Conservation (phyloP, 2,113 vertebrate species). For the Gasterosteus aculeatus region DNA sequence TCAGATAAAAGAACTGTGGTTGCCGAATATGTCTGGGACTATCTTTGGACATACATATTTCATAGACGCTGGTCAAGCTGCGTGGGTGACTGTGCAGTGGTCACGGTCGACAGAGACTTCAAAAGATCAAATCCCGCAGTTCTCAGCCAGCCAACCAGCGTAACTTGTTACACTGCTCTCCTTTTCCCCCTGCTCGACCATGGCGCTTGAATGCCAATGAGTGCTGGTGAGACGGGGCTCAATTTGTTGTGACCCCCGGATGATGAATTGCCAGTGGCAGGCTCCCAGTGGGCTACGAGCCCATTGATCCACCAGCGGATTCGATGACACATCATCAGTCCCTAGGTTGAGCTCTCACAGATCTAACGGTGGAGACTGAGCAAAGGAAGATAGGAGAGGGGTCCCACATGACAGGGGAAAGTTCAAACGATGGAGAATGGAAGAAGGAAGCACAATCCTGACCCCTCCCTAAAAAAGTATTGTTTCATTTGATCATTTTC, state of each 20-base stretch:
- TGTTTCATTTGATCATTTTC: no score
- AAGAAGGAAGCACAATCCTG: not conserved
- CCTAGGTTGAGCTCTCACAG: slow-evolving; percentile 19
- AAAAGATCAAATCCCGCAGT: slow-evolving; percentile 32
- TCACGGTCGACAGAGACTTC: slow-evolving; percentile 27
- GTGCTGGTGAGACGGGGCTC: slow-evolving; percentile 60
- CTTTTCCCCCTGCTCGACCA: slow-evolving; percentile 42
- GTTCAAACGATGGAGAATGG: slow-evolving; percentile 7
- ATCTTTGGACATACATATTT: slow-evolving; percentile 23
- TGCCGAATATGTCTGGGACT: slow-evolving; percentile 12
- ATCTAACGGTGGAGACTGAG: slow-evolving; percentile 17
- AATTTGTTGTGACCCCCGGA: slow-evolving; percentile 68
- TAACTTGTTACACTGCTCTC: slow-evolving; percentile 43
- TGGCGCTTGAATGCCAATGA: slow-evolving; percentile 69
- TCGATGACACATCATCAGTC: slow-evolving; percentile 67
- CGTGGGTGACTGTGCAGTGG: slow-evolving; percentile 18
- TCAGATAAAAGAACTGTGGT: slow-evolving; percentile 13
- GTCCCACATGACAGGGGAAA: slow-evolving; percentile 5
- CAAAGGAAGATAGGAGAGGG: not conserved
- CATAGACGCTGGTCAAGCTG: not conserved
- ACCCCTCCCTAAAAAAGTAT: slow-evolving; percentile 20
- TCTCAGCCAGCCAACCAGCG: slow-evolving; percentile 34
- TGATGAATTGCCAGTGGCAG: slow-evolving; percentile 68
- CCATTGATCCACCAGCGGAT: slow-evolving; percentile 63
- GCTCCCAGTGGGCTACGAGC: slow-evolving; percentile 47